These are phyloP conservation scores for Boulengeromyrus knoepffleri DNA, from an alignment of 2,113 vertebrate species.

Conservation along the genomic window DNA sequence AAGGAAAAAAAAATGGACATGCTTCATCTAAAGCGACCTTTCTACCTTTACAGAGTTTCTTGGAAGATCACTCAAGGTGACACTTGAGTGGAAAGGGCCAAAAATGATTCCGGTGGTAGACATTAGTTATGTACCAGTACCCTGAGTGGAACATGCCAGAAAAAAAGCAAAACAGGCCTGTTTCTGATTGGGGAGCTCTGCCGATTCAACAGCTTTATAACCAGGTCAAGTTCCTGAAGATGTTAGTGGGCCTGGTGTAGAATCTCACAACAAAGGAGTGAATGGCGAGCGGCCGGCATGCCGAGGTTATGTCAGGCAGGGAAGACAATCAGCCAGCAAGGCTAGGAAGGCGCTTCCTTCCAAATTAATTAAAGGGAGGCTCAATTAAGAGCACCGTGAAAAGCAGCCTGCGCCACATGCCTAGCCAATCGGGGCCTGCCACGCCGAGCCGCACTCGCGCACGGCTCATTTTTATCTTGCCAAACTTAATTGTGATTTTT, in stretches of 20 bases:
- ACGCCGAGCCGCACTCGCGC: slow-evolving; percentile 63
- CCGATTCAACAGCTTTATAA: neutral
- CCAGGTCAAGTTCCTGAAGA: neutral
- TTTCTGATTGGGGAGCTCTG: neutral
- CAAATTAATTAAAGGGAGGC: slow-evolving; percentile 73
- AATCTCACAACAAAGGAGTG: neutral
- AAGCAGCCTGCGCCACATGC: slow-evolving; percentile 56
- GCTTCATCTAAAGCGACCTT: neutral
- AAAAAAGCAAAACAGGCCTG: neutral
- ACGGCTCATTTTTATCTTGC: slow-evolving; percentile 49
- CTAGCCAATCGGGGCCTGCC: slow-evolving; percentile 66
- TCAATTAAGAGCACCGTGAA: slow-evolving; percentile 68
- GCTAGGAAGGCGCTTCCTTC: slow-evolving; percentile 43
- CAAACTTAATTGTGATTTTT: slow-evolving; percentile 72
- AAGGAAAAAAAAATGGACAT: neutral
- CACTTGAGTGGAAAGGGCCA: neutral
- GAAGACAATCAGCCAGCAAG: slow-evolving; percentile 53
- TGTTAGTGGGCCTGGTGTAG: neutral
- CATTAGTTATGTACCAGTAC: neutral
- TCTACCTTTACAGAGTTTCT: neutral
- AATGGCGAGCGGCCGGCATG: neutral
- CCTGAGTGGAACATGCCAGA: neutral
- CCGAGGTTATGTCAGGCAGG: slow-evolving; percentile 60
- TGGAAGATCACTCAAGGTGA: neutral
- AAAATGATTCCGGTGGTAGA: neutral